Evolutionary conservation across 2,113 vertebrate species (phyloP), one percentile per base, ranked within the genome.

Genomic region (Pipra filicauda): DNA sequence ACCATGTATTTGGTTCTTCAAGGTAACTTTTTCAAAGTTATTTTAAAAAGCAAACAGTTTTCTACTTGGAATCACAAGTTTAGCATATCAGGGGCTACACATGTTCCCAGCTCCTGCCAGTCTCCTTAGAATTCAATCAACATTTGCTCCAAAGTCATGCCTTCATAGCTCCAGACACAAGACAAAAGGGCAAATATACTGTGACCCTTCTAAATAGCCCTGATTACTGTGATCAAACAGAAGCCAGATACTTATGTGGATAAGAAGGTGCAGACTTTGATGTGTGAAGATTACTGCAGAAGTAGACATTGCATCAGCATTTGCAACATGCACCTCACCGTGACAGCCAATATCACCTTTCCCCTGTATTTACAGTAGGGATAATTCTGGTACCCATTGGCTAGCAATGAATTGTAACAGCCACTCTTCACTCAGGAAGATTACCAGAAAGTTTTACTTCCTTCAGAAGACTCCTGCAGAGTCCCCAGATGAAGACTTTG

Each of bases 101-200:
- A 26, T 79, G 62, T 80, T 91, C 64, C 58, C 5, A 5, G 59
- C 41, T 93, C 74, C 24, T 64, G 44, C 43, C 59, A 91, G 46
- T 66, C 78, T 67, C 79, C 80, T 85, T 70, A 66, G 26, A 95
- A 95, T 96, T 94, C 87, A 94, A 94, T 73, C 87, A 93, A 79
- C 81, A 89, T 79, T 66, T 85, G n/a, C 44, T 94, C 80, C n/a
- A 28, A 95, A 96, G 88, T 70, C 48, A 77, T 52, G 59, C 57
- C 86, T 94, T 77, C 33, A 39, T 21, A 92, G 69, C 61, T 88
- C 33, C 55, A 88, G 79, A 80, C 67, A 86, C 35, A 94, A 92
- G 82, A 91, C 82, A 93, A 96, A 95, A 88, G 90, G 85, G 90
- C 88, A 96, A 94, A 96, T 88, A 94, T 70, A 83, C 72, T 4